Conservation (phyloP, 2,888 invertebrate species). For the Hyposoter dolosus region DNA sequence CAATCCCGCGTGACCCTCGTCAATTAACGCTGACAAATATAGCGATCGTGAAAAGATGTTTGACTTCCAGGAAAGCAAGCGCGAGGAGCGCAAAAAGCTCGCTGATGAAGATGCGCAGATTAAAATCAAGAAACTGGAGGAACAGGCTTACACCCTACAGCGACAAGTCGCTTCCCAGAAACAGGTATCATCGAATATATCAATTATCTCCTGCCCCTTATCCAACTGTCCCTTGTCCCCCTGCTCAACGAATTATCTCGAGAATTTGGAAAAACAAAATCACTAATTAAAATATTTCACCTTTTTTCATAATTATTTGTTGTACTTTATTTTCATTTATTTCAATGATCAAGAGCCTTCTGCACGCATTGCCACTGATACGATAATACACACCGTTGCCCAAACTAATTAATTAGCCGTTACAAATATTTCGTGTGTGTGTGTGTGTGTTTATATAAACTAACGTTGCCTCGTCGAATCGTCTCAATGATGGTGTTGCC, state of each 20-base stretch:
- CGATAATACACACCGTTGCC: conserved; percentile 76
- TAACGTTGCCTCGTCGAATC: conserved; percentile 68
- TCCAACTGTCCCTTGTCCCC: neutral
- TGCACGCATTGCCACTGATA: conserved; percentile 76
- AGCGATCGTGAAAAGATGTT: conserved; percentile 67
- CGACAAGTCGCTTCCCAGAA: conserved; percentile 95
- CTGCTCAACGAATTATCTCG: neutral
- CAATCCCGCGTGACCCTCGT: conserved; percentile 39
- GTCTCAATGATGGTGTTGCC: conserved; percentile 67
- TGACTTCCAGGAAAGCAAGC: conserved; percentile 91
- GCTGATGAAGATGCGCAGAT: conserved; percentile 97
- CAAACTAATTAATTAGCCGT: conserved; percentile 67
- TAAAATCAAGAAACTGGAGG: conserved; percentile 97
- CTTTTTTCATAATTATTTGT: neutral
- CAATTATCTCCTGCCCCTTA: neutral
- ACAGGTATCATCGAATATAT: conserved; percentile 85
- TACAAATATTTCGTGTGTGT: conserved; percentile 54
- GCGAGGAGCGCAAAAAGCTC: conserved; percentile 95
- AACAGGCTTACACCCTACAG: conserved; percentile 96
- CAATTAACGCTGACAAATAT: conserved; percentile 57
- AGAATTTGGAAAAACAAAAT: no score
- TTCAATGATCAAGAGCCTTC: conserved; percentile 60
- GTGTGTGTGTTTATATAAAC: conserved; percentile 66
- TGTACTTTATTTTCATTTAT: conserved; percentile 10
- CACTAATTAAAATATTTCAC: neutral